Conservation (phyloP, 2,797 vertebrate species). For the Micrastur ruficollis region DNA sequence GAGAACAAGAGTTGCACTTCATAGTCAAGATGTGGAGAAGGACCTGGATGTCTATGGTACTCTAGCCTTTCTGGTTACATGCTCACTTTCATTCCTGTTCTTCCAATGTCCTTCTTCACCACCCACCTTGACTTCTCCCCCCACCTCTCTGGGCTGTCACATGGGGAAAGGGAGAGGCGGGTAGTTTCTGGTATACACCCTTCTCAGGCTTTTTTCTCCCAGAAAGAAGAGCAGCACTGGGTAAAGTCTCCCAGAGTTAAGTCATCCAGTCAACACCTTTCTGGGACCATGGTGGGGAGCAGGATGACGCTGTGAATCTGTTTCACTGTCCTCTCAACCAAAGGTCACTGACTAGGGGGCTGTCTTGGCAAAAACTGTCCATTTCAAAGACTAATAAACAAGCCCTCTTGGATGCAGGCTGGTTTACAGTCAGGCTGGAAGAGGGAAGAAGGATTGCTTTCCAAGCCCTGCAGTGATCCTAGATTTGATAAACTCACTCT, state of each 20-base stretch:
- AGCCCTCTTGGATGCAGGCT: background rate
- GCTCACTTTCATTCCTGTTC: background rate
- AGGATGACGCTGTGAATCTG: rapidly evolving
- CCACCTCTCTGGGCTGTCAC: background rate
- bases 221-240: background rate
- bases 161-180: background rate
- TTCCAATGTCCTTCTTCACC: background rate
- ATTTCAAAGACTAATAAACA: background rate
- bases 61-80: background rate
- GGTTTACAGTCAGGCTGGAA: background rate
- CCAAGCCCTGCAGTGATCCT: background rate
- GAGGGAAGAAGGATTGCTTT: background rate
- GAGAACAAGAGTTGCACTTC: background rate
- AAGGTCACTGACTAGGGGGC: background rate
- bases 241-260: background rate
- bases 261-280: background rate
- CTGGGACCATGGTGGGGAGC: background rate
- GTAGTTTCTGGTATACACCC: background rate
- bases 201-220: background rate
- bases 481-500: constrained; percentile 11
- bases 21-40: background rate
- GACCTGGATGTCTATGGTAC: background rate
- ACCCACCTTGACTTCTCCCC: background rate
- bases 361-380: background rate
- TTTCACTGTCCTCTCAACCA: background rate